Percentiles rank a stretch among this genome's conserved stretches.
Evolutionary conservation across 1,140 invertebrate species (phyloP).

Genomic region (Caligus rogercresseyi): DNA sequence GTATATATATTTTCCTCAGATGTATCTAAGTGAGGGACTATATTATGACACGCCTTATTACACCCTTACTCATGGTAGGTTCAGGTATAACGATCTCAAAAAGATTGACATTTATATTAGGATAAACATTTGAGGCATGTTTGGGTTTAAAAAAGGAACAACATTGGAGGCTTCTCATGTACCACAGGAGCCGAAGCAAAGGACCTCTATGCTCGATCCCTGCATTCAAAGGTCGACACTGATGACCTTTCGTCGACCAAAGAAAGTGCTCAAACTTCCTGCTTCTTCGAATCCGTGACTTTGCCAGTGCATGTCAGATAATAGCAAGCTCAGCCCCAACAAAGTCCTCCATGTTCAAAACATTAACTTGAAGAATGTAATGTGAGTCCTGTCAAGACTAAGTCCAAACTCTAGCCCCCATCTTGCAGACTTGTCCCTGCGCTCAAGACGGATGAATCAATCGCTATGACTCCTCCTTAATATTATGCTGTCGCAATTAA

Average conservation of each 20-base stretch:
- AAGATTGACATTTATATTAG: neutral
- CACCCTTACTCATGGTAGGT: neutral
- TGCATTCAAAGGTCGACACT: neutral
- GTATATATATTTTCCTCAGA: no score
- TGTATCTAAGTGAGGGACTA: no score
- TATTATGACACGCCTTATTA: neutral
- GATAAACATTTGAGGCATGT: neutral
- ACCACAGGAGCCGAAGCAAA: neutral
- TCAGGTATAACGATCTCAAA: neutral
- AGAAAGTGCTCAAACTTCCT: neutral
- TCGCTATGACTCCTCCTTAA: no score
- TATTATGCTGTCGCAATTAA: no score
- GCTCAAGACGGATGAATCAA: no score
- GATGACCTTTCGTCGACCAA: neutral
- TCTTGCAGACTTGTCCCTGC: no score
- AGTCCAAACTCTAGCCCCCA: neutral
- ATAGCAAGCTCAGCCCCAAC: neutral
- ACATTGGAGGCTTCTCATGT: neutral
- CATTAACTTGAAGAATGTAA: neutral
- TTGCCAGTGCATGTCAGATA: neutral
- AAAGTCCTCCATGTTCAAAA: neutral
- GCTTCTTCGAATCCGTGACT: neutral
- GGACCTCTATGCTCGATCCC: neutral
- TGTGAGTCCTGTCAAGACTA: neutral
- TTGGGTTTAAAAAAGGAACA: neutral